Percentiles rank a stretch among this genome's conserved stretches.
phyloP scores from a whole-genome alignment of 1,140 invertebrate species.

The Amphibalanus amphitrite region DNA sequence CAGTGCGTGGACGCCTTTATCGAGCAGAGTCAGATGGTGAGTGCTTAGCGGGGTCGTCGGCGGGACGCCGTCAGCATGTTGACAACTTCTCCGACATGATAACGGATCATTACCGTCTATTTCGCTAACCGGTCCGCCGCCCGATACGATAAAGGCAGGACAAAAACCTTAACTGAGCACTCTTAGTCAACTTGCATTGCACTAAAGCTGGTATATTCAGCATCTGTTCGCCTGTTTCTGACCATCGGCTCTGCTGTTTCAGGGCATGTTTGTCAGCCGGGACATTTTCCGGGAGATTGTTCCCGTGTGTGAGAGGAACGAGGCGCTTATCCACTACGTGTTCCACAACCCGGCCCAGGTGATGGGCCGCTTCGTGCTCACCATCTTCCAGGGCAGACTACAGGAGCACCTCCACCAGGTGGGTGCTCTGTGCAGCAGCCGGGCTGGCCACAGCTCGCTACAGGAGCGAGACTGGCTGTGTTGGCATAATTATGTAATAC shows the following conservation, averaged over 20 bases:
- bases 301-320: slow-evolving; percentile 74
- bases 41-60: slow-evolving; percentile 9
- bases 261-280: slow-evolving; percentile 47
- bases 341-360: slow-evolving; percentile 94
- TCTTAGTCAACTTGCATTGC: too few relatives aligned
- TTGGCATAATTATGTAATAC: too few relatives aligned
- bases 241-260: neutral
- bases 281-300: slow-evolving; percentile 84
- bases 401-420: slow-evolving; percentile 28
- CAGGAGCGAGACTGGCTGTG: too few relatives aligned
- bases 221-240: too few relatives aligned
- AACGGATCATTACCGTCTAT: too few relatives aligned
- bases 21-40: slow-evolving; percentile 82
- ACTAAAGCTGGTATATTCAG: too few relatives aligned
- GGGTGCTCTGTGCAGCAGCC: neutral
- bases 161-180: too few relatives aligned
- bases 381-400: slow-evolving; percentile 85
- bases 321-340: slow-evolving; percentile 73
- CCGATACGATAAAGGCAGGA: too few relatives aligned
- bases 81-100: too few relatives aligned
- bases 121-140: too few relatives aligned
- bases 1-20: slow-evolving; percentile 94
- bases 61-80: too few relatives aligned
- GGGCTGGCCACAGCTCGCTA: neutral
- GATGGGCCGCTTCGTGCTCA: slow-evolving; percentile 93